phyloP scores from a whole-genome alignment of 2,113 vertebrate species.

The Mastomys coucha region DNA sequence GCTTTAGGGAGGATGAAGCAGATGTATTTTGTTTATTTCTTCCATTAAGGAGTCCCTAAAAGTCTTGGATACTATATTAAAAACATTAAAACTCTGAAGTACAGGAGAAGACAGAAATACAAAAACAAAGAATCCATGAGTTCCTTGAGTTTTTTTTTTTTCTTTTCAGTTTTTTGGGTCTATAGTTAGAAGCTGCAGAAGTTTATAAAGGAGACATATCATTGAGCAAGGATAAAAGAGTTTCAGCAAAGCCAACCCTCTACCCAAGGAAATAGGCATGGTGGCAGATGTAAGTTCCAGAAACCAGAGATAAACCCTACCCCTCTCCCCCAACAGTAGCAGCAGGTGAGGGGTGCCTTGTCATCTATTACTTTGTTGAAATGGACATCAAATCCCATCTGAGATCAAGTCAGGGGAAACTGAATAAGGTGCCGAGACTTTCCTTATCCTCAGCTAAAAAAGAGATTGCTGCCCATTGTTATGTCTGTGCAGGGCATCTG shows the following conservation, averaged over 20 bases:
- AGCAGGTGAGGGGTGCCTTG: background rate
- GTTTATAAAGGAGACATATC: background rate
- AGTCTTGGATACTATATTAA: background rate
- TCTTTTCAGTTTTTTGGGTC: background rate
- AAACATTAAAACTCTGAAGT: background rate
- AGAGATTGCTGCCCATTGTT: background rate
- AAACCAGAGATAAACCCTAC: background rate
- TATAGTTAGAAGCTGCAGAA: background rate
- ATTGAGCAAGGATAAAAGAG: background rate
- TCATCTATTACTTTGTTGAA: background rate
- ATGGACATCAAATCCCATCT: accelerated
- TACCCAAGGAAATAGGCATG: background rate
- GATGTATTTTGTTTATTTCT: background rate
- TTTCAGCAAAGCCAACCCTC: background rate
- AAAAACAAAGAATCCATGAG: background rate
- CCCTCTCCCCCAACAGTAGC: background rate
- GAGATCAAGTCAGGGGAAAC: background rate
- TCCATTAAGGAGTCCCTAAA: background rate
- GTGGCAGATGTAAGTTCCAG: background rate
- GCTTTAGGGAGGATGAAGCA: background rate
- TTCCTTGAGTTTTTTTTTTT: background rate
- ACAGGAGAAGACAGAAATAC: background rate
- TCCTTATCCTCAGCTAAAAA: background rate
- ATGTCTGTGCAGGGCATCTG: background rate
- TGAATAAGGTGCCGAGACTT: background rate